These are phyloP conservation scores for Puntigrus tetrazona DNA, from an alignment of 2,113 vertebrate species.

Conservation along the genomic window DNA sequence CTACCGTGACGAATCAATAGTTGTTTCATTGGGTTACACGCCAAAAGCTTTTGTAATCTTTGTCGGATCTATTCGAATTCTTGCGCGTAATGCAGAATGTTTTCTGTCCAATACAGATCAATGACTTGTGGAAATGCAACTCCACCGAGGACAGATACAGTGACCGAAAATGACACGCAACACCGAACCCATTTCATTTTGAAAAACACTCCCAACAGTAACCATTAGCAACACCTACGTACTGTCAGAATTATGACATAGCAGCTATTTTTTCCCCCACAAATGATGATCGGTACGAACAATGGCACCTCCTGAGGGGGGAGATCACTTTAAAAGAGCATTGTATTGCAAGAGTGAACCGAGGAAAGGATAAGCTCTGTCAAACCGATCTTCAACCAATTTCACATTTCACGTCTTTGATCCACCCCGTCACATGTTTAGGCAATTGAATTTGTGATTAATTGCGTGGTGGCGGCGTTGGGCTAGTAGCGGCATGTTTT, in stretches of 20 bases:
- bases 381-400: constrained; percentile 50
- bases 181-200: constrained; percentile 17
- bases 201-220: constrained; percentile 35
- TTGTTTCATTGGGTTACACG: background rate
- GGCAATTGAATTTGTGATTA: constrained; percentile 61
- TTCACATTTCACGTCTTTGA: constrained; percentile 46
- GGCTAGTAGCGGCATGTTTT: constrained; percentile 32
- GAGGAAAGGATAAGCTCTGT: constrained; percentile 47
- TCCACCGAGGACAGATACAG: constrained; percentile 5
- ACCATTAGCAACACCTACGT: constrained; percentile 53
- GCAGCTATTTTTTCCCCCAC: constrained; percentile 41
- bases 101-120: constrained; percentile 42
- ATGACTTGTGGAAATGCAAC: constrained; percentile 20
- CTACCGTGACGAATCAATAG: constrained; percentile 4
- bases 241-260: constrained; percentile 48
- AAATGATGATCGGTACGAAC: constrained; percentile 45
- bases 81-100: background rate
- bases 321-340: constrained; percentile 12
- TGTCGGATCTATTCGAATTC: constrained; percentile 19
- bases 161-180: constrained; percentile 24
- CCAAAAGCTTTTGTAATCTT: constrained; percentile 34
- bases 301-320: constrained; percentile 32
- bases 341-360: constrained; percentile 41
- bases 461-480: constrained; percentile 42
- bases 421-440: constrained; percentile 52